A percentile compares a stretch with the other conserved stretches of the same genome.
These are phyloP conservation scores for Mirza zaza DNA, from an alignment of 2,113 vertebrate species.

Conservation along the genomic window DNA sequence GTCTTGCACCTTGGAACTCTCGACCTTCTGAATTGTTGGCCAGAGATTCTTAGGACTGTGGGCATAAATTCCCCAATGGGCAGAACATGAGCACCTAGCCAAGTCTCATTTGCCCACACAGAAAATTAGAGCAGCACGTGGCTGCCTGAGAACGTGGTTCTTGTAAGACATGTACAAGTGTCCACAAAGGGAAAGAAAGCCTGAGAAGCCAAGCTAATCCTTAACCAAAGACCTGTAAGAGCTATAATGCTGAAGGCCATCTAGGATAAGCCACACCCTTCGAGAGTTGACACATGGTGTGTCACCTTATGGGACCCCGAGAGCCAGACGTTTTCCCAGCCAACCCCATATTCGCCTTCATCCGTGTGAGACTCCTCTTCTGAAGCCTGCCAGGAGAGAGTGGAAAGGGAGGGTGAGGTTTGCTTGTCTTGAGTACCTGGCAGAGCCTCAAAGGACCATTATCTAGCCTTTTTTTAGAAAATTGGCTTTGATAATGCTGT, in stretches of 20 bases:
- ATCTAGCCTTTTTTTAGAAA: slow-evolving; percentile 51
- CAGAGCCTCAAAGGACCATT: slow-evolving; percentile 61
- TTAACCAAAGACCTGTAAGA: not conserved
- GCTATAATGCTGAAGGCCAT: not conserved
- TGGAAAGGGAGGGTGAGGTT: not conserved
- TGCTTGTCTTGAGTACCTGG: not conserved
- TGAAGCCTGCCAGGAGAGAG: not conserved
- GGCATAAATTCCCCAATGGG: not conserved
- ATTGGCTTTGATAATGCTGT: slow-evolving; percentile 46
- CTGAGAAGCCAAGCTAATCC: not conserved
- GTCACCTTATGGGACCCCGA: not conserved
- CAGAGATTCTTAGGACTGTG: not conserved
- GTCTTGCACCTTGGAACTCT: too few species aligned
- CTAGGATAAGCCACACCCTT: not conserved
- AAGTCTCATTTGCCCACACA: not conserved
- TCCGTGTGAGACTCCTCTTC: not conserved
- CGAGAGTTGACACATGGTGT: fast-evolving
- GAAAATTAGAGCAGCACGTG: not conserved
- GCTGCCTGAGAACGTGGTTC: not conserved
- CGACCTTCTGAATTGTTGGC: not conserved
- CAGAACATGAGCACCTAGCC: not conserved
- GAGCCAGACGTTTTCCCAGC: not conserved
- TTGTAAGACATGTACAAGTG: not conserved
- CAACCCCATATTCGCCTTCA: not conserved
- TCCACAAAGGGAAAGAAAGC: not conserved